These are phyloP conservation scores for Brachypodius melanocephalos DNA, from an alignment of 2,113 vertebrate genomes.

Conservation along the genomic window DNA sequence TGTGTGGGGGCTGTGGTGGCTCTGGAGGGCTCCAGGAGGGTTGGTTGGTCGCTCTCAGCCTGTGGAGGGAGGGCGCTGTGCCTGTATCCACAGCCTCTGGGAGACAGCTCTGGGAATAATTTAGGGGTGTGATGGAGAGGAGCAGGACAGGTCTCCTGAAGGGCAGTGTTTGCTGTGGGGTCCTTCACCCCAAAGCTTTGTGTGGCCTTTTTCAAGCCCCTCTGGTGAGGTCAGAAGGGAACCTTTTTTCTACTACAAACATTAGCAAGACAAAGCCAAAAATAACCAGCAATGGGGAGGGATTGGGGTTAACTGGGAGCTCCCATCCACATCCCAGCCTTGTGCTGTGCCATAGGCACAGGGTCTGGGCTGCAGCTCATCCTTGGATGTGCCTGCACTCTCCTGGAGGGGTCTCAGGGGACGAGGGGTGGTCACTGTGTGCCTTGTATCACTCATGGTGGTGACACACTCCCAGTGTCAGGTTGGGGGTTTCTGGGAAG, in stretches of 20 bases:
- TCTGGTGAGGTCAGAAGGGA: neutral
- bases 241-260: rapidly evolving
- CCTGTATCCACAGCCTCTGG: rapidly evolving
- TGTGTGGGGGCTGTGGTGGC: rapidly evolving
- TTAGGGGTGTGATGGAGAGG: neutral
- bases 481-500: neutral
- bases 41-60: neutral
- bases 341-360: rapidly evolving
- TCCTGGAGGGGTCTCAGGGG: neutral
- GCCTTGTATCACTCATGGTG: rapidly evolving
- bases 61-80: neutral
- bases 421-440: neutral
- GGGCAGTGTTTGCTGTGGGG: rapidly evolving
- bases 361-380: rapidly evolving
- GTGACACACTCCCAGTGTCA: rapidly evolving
- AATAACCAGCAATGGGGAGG: neutral
- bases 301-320: neutral
- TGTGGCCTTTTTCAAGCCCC: neutral
- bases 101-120: rapidly evolving
- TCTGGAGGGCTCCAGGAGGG: neutral
- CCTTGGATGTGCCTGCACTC: rapidly evolving
- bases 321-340: neutral
- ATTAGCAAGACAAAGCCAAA: rapidly evolving
- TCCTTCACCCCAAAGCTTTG: neutral
- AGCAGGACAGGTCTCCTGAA: neutral